Evolutionary conservation across 2,888 invertebrate genomes (phyloP).

Genomic region (Ommatoiulus sabulosus): DNA sequence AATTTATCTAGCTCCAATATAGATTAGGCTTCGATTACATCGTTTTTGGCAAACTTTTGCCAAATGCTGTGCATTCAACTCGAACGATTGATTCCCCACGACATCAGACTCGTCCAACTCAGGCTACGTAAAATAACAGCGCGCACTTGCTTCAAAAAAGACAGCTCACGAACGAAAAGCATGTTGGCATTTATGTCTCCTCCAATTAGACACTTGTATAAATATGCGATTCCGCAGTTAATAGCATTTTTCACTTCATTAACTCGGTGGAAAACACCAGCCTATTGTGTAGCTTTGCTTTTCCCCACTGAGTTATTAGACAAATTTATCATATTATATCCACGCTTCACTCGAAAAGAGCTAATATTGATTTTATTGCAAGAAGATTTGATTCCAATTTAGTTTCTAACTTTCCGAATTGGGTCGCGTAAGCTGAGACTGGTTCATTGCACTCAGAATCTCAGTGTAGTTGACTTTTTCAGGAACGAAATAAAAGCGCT

Average conservation of each 20-base stretch:
- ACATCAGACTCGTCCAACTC: not conserved
- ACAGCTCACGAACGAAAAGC: not conserved
- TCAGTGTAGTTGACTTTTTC: not conserved
- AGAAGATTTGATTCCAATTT: conserved; percentile 32
- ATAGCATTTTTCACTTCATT: conserved; percentile 46
- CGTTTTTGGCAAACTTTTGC: too few species aligned
- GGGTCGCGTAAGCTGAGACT: conserved; percentile 41
- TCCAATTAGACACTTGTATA: conserved; percentile 27
- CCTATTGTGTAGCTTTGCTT: not conserved
- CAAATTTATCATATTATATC: conserved; percentile 32
- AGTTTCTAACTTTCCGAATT: conserved; percentile 12
- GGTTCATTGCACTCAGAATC: conserved; percentile 29
- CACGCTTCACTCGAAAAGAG: not conserved
- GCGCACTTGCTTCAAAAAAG: conserved; percentile 1
- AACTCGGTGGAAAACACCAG: not conserved
- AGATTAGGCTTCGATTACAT: too few species aligned
- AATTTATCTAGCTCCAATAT: too few species aligned
- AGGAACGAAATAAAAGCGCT: not conserved
- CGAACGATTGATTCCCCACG: not conserved
- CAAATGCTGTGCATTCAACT: not conserved
- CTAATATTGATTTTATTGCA: conserved; percentile 40
- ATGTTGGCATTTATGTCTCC: not conserved
- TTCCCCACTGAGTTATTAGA: not conserved
- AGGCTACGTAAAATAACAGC: not conserved
- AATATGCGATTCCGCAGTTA: conserved; percentile 17